Conservation (phyloP, 2,113 vertebrate genomes). For the Emydocephalus ijimae region DNA sequence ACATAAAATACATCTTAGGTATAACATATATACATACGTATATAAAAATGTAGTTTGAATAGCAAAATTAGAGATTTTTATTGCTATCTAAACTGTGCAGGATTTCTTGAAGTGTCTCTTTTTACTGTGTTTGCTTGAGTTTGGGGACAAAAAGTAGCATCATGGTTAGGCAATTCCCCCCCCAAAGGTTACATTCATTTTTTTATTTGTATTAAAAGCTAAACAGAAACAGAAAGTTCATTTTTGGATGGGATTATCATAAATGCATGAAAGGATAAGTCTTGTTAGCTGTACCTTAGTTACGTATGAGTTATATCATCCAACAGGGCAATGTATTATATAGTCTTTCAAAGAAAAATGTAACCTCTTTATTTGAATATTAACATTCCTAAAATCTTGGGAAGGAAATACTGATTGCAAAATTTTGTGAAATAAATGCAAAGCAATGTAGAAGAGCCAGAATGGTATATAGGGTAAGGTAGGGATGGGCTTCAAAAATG, state of each 20-base stretch:
- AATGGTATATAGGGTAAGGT: neutral
- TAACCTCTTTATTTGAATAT: neutral
- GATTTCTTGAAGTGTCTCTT: neutral
- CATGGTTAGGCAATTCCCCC: too few relatives aligned
- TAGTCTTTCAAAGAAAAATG: neutral
- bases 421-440: neutral
- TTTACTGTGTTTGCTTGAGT: neutral
- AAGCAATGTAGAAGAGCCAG: neutral
- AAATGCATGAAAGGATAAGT: neutral
- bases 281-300: neutral
- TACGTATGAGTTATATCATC: neutral
- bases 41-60: neutral
- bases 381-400: neutral
- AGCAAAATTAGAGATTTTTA: neutral
- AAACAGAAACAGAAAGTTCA: neutral
- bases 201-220: neutral
- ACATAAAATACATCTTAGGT: neutral
- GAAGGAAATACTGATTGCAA: neutral
- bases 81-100: neutral
- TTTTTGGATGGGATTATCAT: neutral
- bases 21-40: neutral
- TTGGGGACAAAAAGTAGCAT: neutral
- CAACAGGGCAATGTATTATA: neutral
- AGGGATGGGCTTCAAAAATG: too few relatives aligned
- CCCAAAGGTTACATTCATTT: neutral